Evolutionary conservation across 2,113 vertebrate species (phyloP).

Genomic region (Peromyscus leucopus): DNA sequence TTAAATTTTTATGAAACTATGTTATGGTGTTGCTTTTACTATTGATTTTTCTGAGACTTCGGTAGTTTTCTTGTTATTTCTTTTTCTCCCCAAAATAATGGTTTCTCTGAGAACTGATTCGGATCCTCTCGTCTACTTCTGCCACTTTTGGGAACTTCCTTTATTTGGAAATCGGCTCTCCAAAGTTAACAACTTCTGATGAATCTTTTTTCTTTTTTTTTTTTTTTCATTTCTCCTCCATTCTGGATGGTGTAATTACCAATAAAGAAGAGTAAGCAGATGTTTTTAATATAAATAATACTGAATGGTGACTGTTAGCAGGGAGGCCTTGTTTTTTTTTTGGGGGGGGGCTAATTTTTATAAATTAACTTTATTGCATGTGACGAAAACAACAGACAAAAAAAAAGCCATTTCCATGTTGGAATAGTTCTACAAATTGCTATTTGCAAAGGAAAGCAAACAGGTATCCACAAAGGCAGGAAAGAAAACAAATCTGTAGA

Average conservation of each 20-base stretch:
- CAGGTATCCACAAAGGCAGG: neutral
- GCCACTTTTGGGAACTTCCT: slow-evolving; percentile 5
- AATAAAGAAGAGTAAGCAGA: neutral
- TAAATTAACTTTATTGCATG: slow-evolving; percentile 48
- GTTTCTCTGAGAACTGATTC: slow-evolving; percentile 64
- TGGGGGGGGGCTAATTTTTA: neutral
- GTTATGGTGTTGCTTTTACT: slow-evolving; percentile 58
- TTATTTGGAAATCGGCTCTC: slow-evolving; percentile 48
- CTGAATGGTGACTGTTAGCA: neutral
- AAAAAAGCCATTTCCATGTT: neutral
- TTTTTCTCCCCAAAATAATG: slow-evolving; percentile 14
- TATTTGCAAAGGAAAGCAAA: neutral
- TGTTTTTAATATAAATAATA: slow-evolving; percentile 35
- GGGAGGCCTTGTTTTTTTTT: too few relatives aligned
- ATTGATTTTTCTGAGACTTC: slow-evolving; percentile 64
- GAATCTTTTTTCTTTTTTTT: slow-evolving; percentile 36
- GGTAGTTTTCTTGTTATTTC: neutral
- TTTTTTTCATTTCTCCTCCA: neutral
- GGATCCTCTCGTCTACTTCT: neutral
- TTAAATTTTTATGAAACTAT: slow-evolving; percentile 71
- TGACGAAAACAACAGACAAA: neutral
- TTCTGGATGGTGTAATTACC: neutral
- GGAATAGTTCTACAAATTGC: neutral
- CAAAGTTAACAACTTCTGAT: slow-evolving; percentile 56
- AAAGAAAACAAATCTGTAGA: neutral